A percentile compares a stretch with the other conserved stretches of the same genome.
Evolutionary conservation across 2,113 vertebrate genomes (phyloP).

Genomic region (Rhodinocichla rosea): DNA sequence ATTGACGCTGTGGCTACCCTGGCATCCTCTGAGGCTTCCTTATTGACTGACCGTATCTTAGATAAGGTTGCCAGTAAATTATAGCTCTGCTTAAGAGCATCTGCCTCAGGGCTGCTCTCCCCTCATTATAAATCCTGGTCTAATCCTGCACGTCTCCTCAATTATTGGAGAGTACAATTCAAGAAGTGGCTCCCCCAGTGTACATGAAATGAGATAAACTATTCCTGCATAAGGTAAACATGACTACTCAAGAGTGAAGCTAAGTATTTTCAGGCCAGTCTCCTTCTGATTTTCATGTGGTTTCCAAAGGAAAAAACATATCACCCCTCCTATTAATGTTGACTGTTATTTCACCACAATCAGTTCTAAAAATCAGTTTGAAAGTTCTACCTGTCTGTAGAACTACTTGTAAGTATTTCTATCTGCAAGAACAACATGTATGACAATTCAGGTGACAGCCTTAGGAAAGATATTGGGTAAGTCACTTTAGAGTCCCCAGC

Average conservation of each 20-base stretch:
- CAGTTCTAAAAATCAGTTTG: background rate
- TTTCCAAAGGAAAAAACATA: background rate
- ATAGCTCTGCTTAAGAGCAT: conserved; percentile 55
- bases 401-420: background rate
- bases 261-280: background rate
- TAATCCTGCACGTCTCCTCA: conserved; percentile 40
- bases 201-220: background rate
- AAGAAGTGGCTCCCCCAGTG: conserved; percentile 20
- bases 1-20: conserved; percentile 14
- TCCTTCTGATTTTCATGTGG: background rate
- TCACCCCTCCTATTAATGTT: background rate
- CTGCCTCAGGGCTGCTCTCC: conserved; percentile 21
- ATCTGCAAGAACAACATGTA: background rate
- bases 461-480: background rate
- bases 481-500: background rate
- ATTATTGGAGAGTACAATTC: conserved; percentile 36
- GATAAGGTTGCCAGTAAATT: conserved; percentile 47
- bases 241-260: background rate
- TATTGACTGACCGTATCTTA: conserved; percentile 48
- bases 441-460: background rate
- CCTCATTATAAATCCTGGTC: conserved; percentile 63
- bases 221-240: background rate
- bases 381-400: background rate
- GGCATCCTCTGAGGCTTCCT: conserved; percentile 25
- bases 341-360: background rate